Conservation (phyloP, 1,140 invertebrate genomes). For the Pseudachorutes palmiensis region DNA sequence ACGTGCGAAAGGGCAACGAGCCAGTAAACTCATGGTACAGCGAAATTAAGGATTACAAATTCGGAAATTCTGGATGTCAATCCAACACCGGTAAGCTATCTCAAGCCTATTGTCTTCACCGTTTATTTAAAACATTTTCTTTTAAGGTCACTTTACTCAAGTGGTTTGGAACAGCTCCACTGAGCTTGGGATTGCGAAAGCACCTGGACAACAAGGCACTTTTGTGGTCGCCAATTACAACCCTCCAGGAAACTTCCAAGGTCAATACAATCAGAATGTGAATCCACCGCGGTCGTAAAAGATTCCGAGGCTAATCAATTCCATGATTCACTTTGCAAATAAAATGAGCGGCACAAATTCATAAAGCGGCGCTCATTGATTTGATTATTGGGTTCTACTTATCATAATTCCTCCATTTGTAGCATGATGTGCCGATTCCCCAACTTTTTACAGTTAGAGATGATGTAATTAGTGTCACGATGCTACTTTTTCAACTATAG, state of each 20-base stretch:
- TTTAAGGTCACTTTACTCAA: slow-evolving; percentile 59
- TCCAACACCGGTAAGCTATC: slow-evolving; percentile 20
- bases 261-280: slow-evolving; percentile 67
- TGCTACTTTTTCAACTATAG: neutral
- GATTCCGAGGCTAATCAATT: neutral
- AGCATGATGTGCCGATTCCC: no score
- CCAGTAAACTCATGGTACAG: slow-evolving; percentile 67
- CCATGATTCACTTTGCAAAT: neutral
- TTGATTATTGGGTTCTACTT: neutral
- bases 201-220: slow-evolving; percentile 49
- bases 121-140: neutral
- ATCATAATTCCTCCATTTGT: neutral
- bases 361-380: neutral
- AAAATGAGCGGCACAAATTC: neutral
- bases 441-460: neutral
- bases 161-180: slow-evolving; percentile 63
- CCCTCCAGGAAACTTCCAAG: slow-evolving; percentile 75
- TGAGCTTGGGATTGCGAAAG: slow-evolving; percentile 65
- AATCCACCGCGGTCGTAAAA: neutral
- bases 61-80: slow-evolving; percentile 20
- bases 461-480: neutral
- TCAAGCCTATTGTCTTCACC: neutral
- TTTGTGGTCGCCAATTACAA: slow-evolving; percentile 60
- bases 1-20: slow-evolving; percentile 49
- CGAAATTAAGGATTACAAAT: slow-evolving; percentile 48